Evolutionary conservation across 2,113 vertebrate genomes (phyloP).

Genomic region (Stegostoma tigrinum): DNA sequence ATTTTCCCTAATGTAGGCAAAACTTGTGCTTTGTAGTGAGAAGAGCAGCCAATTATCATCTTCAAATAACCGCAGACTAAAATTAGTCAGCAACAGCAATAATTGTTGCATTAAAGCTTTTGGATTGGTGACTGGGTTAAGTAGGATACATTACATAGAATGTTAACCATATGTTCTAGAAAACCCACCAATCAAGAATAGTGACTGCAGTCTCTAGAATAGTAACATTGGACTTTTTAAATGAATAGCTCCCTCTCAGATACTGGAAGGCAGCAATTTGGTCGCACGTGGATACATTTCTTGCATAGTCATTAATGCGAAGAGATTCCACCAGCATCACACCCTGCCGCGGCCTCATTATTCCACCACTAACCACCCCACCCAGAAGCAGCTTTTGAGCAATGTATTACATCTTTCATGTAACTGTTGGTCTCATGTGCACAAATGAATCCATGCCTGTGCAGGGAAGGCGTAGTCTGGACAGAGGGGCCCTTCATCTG

Average conservation of each 20-base stretch:
- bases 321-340: not conserved
- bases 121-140: not conserved
- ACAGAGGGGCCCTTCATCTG: not conserved
- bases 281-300: slow-evolving; percentile 11
- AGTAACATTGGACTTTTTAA: not conserved
- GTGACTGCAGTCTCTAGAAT: not conserved
- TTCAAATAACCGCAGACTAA: not conserved
- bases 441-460: not conserved
- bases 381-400: not conserved
- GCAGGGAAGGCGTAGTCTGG: not conserved
- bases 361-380: not conserved
- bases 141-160: not conserved
- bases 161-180: slow-evolving; percentile 33
- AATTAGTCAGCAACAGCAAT: not conserved
- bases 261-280: not conserved
- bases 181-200: not conserved
- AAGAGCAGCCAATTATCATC: not conserved
- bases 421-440: not conserved
- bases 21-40: not conserved
- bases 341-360: no score
- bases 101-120: not conserved
- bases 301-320: not conserved
- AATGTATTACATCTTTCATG: not conserved
- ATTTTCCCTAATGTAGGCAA: not conserved
- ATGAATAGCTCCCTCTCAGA: slow-evolving; percentile 18